Percentiles rank a stretch among this genome's conserved stretches.
Conservation (phyloP, 2,888 invertebrate genomes). For the Phalera bucephala region DNA sequence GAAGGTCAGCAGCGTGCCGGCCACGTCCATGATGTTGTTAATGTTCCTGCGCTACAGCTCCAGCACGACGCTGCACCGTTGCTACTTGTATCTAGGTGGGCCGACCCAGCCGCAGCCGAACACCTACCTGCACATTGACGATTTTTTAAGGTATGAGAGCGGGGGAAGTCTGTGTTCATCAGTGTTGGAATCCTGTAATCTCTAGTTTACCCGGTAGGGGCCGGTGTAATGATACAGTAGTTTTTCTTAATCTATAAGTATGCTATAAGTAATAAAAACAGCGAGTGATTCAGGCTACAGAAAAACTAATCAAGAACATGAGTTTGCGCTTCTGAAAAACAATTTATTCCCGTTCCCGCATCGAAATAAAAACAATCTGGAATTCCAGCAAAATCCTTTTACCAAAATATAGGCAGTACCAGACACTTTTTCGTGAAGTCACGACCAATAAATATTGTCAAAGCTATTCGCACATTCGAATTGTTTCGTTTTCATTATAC, state of each 20-base stretch:
- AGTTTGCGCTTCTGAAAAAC: background rate
- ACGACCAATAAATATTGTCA: background rate
- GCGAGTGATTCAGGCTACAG: too few species aligned
- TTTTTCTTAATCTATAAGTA: too few species aligned
- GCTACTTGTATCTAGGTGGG: slow-evolving; percentile 85
- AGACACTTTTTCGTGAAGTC: background rate
- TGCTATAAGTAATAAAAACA: too few species aligned
- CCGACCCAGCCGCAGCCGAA: slow-evolving; percentile 88
- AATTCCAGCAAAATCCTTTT: background rate
- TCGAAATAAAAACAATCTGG: background rate
- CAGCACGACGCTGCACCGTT: slow-evolving; percentile 82
- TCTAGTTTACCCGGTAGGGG: slow-evolving; percentile 1
- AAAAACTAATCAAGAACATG: background rate
- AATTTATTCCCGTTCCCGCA: background rate
- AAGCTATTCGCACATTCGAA: too few species aligned
- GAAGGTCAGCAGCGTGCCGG: slow-evolving; percentile 73
- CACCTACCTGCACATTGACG: slow-evolving; percentile 63
- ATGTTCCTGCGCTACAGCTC: slow-evolving; percentile 81
- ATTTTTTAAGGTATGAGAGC: too few species aligned
- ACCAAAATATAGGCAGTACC: background rate
- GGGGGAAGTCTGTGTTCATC: too few species aligned
- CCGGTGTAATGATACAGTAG: too few species aligned
- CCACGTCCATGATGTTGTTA: slow-evolving; percentile 81
- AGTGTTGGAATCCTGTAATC: too few species aligned
- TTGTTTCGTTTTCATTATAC: too few species aligned